These are phyloP conservation scores for Caenorhabditis wallacei DNA, from an alignment of 2,888 invertebrate genomes.

Conservation along the genomic window DNA sequence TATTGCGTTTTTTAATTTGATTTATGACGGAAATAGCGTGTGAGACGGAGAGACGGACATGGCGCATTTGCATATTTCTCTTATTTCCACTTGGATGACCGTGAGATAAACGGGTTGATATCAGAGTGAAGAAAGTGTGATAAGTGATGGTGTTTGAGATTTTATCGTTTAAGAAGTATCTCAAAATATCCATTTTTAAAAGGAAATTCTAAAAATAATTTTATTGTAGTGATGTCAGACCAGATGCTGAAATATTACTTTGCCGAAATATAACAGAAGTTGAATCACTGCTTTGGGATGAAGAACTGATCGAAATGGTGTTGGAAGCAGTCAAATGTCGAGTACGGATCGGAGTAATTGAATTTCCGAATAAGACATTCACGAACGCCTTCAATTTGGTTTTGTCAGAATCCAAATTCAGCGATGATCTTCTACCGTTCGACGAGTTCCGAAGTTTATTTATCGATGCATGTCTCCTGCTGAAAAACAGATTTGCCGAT, in stretches of 20 bases:
- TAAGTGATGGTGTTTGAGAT: constrained; percentile 49
- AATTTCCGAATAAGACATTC: constrained; percentile 54
- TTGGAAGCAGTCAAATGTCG: constrained; percentile 53
- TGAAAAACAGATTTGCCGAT: constrained; percentile 46
- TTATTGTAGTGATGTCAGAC: constrained; percentile 51
- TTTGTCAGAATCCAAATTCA: neutral
- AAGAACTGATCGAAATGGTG: constrained; percentile 49
- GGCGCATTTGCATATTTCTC: constrained; percentile 52
- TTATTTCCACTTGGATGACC: constrained; percentile 51
- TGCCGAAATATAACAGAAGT: constrained; percentile 56
- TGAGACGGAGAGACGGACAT: neutral
- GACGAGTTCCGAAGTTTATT: constrained; percentile 49
- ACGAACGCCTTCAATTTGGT: constrained; percentile 26
- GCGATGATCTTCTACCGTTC: constrained; percentile 40
- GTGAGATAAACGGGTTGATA: constrained; percentile 53
- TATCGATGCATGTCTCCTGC: constrained; percentile 18
- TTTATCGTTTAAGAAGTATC: neutral
- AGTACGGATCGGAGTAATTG: constrained; percentile 52
- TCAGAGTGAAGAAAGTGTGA: constrained; percentile 13
- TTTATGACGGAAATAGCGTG: constrained; percentile 27
- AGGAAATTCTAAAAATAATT: neutral
- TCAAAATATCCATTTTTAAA: neutral
- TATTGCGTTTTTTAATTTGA: constrained; percentile 57
- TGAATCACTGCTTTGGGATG: constrained; percentile 58
- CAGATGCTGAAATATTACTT: constrained; percentile 52